phyloP scores from a whole-genome alignment of 2,797 vertebrate species.

The Paguma larvata region DNA sequence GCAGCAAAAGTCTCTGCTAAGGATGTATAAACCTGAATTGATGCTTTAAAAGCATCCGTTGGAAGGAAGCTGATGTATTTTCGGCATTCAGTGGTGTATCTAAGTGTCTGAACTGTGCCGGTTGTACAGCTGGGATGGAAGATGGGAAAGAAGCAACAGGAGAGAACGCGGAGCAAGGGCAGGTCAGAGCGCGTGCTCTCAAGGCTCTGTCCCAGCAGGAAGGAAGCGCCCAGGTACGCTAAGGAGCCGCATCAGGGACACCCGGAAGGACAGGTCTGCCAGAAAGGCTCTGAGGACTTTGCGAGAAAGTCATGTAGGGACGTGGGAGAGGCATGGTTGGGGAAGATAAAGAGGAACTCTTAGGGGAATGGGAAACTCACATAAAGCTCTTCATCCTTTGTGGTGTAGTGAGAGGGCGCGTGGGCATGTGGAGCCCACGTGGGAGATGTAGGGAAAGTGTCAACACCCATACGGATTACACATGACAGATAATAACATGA shows the following conservation, averaged over 20 bases:
- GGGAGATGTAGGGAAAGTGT: not conserved
- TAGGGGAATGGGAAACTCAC: not conserved
- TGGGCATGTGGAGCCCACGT: fast-evolving
- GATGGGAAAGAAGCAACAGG: not conserved
- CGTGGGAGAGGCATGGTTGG: not conserved
- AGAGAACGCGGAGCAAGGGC: not conserved
- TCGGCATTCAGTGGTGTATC: not conserved
- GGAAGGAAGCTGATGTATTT: not conserved
- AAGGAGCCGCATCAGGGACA: not conserved
- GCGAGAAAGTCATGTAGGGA: not conserved
- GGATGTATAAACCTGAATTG: not conserved
- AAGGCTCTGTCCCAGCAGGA: not conserved
- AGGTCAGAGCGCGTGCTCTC: not conserved
- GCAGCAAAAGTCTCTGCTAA: not conserved
- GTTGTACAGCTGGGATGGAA: not conserved
- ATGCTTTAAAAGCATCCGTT: not conserved
- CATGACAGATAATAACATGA: not conserved
- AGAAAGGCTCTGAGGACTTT: not conserved
- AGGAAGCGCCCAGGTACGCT: not conserved
- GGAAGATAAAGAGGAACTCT: not conserved
- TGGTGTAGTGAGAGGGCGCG: not conserved
- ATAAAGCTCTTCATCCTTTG: not conserved
- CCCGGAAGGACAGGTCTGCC: not conserved
- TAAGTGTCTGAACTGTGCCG: not conserved
- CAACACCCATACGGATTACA: not conserved